Evolutionary conservation across 2,888 invertebrate species (phyloP), one percentile per base, ranked within the genome.

Genomic region (Saturnia japonica): DNA sequence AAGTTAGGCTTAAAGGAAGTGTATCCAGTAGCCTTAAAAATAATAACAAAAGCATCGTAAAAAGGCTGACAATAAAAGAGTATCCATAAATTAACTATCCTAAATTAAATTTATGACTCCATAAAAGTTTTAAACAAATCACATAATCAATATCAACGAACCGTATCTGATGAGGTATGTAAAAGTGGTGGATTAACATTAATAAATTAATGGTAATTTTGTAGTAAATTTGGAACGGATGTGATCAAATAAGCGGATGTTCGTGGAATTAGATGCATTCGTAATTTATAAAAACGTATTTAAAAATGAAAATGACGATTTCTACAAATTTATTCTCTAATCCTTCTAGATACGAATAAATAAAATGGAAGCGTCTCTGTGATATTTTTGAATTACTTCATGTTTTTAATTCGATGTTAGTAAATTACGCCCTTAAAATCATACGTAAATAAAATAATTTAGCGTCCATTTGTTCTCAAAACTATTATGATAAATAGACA

Each of bases 171-270:
- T 25, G 14, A 60, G 28, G 57, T 60, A 6, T 60, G 28, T 60
- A 16, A 28, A 57, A 54, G 14, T 25, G 0, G 57, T 2, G 28
- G 11, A 60, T 60, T 60, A 28, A 60, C 57, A 60, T 60, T 28
- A 28, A 25, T n/a, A n/a, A 60, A 60, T 12, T 3, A 25, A 60
- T 60, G 4, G 14, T 60, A 60, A 28, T 40, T 64, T 64, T 64
- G 9, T 11, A 40, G n/a, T 19, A 64, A 9, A 40, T 40, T 64
- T 40, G 1, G 40, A 64, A 64, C 64, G 64, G 40, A 64, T 40
- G 11, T 64, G 9, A 64, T 19, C 64, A 64, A 51, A 60, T n/a
- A 64, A 11, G 40, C 64, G 64, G 64, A 40, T 40, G 12, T 64
- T 40, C 40, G 19, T 40, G 9, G 12, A 11, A n/a, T 64, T 64